Conservation (phyloP, 2,113 vertebrate species). For the Geococcyx californianus region DNA sequence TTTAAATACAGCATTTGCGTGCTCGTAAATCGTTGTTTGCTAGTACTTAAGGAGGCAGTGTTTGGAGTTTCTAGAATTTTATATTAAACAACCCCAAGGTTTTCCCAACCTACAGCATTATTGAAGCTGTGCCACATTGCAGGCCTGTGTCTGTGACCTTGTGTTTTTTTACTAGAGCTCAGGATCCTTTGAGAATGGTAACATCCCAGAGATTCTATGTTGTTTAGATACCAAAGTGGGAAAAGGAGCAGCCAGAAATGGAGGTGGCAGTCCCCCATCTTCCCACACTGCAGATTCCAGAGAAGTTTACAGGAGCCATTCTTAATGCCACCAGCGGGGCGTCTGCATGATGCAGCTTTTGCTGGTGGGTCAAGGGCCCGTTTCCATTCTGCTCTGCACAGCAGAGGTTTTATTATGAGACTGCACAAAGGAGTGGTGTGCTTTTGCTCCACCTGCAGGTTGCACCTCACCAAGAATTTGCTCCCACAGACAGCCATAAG, state of each 20-base stretch:
- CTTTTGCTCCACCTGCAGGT: not conserved
- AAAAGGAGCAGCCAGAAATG: not conserved
- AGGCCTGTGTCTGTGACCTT: not conserved
- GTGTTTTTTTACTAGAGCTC: not conserved
- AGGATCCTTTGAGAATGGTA: not conserved
- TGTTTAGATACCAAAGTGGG: not conserved
- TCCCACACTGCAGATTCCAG: not conserved
- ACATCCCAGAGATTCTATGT: not conserved
- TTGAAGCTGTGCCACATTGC: not conserved
- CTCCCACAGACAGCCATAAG: not conserved
- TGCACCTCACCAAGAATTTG: not conserved
- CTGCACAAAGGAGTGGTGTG: rapidly evolving
- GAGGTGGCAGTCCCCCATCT: not conserved
- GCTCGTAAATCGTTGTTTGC: not conserved
- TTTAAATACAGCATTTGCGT: not conserved
- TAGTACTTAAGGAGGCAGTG: not conserved
- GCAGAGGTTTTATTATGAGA: not conserved
- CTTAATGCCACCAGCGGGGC: not conserved
- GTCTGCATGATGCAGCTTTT: not conserved
- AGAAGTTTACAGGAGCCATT: not conserved
- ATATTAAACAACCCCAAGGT: not conserved
- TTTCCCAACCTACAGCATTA: not conserved
- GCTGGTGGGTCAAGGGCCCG: rapidly evolving
- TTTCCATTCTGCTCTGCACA: not conserved
- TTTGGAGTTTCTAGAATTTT: not conserved